Percentiles rank a stretch among this genome's conserved stretches.
Evolutionary conservation across 1,140 invertebrate genomes (phyloP).

Genomic region (Drosophila tropicalis): DNA sequence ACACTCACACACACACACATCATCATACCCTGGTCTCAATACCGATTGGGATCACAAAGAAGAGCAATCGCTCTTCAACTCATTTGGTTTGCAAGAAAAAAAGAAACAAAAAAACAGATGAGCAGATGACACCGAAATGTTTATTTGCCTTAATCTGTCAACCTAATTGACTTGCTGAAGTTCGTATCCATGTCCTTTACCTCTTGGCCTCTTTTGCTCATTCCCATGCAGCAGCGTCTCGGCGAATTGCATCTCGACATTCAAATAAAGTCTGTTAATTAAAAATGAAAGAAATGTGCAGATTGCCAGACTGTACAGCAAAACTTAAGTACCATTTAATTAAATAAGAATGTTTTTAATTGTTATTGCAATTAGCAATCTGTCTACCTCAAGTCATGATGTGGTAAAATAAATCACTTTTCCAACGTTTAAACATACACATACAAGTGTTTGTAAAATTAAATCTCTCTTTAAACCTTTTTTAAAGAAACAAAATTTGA

Average conservation of each 20-base stretch:
- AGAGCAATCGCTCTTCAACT: constrained; percentile 31
- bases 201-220: not conserved
- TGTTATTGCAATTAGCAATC: not conserved
- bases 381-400: not conserved
- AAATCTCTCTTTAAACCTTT: too few relatives aligned
- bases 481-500: too few relatives aligned
- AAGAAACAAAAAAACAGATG: not conserved
- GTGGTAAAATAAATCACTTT: too few relatives aligned
- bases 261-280: constrained; percentile 47
- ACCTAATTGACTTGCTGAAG: constrained; percentile 54
- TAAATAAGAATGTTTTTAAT: not conserved
- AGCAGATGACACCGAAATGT: constrained; percentile 25
- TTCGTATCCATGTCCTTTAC: not conserved
- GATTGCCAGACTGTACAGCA: not conserved
- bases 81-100: not conserved
- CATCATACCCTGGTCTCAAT: not conserved
- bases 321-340: constrained; percentile 3
- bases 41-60: not conserved
- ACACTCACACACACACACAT: constrained; percentile 16
- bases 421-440: too few relatives aligned
- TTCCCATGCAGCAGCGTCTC: not conserved
- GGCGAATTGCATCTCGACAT: constrained; percentile 25
- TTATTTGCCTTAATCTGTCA: constrained; percentile 65
- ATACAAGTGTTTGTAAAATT: too few relatives aligned
- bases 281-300: constrained; percentile 13